These are phyloP conservation scores for Petrophora chlorosata DNA, from an alignment of 2,888 invertebrate genomes.

Conservation along the genomic window DNA sequence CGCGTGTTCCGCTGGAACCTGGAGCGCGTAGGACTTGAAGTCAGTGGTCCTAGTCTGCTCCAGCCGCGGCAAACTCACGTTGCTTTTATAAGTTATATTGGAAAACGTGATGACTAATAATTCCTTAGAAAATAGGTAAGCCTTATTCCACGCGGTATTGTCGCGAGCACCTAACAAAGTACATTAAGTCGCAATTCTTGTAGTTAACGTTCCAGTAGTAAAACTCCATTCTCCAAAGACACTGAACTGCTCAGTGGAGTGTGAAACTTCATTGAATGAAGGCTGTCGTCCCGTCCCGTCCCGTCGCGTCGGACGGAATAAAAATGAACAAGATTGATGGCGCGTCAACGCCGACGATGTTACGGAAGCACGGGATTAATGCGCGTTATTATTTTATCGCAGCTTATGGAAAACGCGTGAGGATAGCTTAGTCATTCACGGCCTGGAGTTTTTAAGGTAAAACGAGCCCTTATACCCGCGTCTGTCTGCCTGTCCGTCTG, in stretches of 20 bases:
- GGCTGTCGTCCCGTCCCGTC: conserved; percentile 39
- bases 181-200: no score
- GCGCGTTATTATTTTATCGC: conserved; percentile 27
- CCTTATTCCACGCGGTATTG: no score
- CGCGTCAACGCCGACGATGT: conserved; percentile 40
- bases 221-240: conserved; percentile 21
- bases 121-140: no score
- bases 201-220: conserved; percentile 3
- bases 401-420: conserved; percentile 15
- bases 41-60: no score
- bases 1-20: no score
- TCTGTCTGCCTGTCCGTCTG: no score
- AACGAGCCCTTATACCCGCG: no score
- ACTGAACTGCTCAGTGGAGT: conserved; percentile 24
- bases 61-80: no score
- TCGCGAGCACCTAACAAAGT: no score
- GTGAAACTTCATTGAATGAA: conserved; percentile 49
- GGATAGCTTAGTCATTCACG: conserved; percentile 6
- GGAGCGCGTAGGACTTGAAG: no score
- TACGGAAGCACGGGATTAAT: conserved; percentile 28
- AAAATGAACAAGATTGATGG: conserved; percentile 65
- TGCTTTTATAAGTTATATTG: no score
- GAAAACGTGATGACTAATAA: no score
- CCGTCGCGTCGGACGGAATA: conserved; percentile 36
- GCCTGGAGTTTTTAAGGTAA: background rate